phyloP scores from a whole-genome alignment of 2,888 invertebrate genomes.

The Trachelus iudaicus region DNA sequence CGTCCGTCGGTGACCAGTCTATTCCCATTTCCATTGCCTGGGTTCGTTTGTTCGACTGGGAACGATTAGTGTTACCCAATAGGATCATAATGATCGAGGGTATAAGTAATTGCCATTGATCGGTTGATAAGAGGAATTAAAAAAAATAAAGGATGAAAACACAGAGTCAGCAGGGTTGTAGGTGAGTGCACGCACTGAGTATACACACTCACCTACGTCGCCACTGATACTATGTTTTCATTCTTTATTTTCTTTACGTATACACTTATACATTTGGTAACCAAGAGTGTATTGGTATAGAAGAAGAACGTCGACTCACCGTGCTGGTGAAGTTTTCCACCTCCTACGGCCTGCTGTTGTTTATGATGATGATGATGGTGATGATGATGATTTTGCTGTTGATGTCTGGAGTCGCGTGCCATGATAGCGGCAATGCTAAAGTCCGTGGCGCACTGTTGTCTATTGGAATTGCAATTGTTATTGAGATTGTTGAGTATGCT shows the following conservation, averaged over 20 bases:
- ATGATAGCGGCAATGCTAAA: conserved; percentile 97
- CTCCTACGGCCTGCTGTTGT: conserved; percentile 54
- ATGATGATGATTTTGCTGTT: conserved; percentile 71
- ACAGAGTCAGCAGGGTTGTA: not conserved
- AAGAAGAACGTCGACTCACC: conserved; percentile 43
- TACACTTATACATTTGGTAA: not conserved
- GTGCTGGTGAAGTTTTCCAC: conserved; percentile 58
- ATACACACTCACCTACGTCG: not conserved
- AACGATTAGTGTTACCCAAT: not conserved
- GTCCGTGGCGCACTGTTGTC: conserved; percentile 90
- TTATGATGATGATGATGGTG: conserved; percentile 36
- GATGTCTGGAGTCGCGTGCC: conserved; percentile 76
- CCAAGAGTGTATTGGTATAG: not conserved
- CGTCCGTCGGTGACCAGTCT: not conserved
- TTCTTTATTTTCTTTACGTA: not conserved
- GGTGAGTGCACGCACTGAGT: not conserved
- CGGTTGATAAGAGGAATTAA: not conserved
- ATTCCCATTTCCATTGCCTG: not conserved
- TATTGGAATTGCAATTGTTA: conserved; percentile 67
- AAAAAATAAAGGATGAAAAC: not conserved
- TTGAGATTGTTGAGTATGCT: conserved; percentile 54
- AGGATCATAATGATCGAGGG: not conserved
- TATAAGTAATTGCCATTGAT: not conserved
- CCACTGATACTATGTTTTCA: not conserved
- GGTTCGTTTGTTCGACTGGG: not conserved